Evolutionary conservation across 2,797 vertebrate species (phyloP).

Genomic region (Rachycentron canadum): DNA sequence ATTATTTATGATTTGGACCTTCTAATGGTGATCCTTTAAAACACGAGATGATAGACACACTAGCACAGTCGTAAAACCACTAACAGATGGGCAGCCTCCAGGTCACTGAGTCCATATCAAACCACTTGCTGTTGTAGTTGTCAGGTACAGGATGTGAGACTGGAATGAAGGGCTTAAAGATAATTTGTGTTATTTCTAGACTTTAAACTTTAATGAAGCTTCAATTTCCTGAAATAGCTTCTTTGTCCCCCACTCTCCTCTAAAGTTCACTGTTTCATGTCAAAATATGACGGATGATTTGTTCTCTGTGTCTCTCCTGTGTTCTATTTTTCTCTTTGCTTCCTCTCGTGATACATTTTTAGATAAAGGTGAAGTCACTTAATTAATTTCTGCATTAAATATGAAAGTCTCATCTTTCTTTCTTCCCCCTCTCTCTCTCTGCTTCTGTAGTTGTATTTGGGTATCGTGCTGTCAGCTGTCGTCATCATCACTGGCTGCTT

Average conservation of each 20-base stretch:
- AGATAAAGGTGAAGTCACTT: constrained; percentile 24
- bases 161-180: not conserved
- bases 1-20: constrained; percentile 6
- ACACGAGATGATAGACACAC: not conserved
- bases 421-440: constrained; percentile 17
- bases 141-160: constrained; percentile 7
- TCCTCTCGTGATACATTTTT: constrained; percentile 37
- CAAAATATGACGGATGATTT: not conserved
- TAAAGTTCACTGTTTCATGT: constrained; percentile 19
- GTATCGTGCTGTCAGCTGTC: constrained; percentile 92
- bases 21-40: constrained; percentile 3
- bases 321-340: constrained; percentile 6
- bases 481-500: constrained; percentile 96
- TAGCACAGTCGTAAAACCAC: not conserved
- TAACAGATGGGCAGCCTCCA: constrained; percentile 9
- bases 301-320: not conserved
- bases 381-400: constrained; percentile 8
- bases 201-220: constrained; percentile 10
- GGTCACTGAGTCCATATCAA: constrained; percentile 20
- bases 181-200: constrained; percentile 30
- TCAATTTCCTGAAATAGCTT: constrained; percentile 36
- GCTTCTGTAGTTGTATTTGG: constrained; percentile 88
- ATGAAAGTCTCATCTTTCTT: constrained; percentile 10
- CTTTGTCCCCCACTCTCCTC: not conserved
- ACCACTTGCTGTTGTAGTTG: not conserved